Evolutionary conservation across 2,797 vertebrate genomes (phyloP).

Genomic region (Pangasius sanitwongsei): DNA sequence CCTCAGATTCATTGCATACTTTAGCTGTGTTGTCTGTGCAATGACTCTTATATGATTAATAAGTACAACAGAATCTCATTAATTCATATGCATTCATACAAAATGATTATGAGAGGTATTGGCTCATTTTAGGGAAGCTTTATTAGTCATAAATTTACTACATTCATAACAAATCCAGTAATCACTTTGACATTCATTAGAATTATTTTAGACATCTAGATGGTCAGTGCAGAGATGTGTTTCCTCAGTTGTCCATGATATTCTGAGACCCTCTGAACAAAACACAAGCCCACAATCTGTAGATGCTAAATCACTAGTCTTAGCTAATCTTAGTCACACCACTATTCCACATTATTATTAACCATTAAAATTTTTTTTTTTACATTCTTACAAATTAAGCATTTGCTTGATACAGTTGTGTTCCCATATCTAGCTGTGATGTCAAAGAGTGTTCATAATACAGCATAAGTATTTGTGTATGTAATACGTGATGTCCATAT

Average conservation of each 20-base stretch:
- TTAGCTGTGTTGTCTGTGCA: neutral
- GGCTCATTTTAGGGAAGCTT: neutral
- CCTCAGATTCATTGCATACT: slow-evolving; percentile 64
- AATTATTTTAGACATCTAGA: neutral
- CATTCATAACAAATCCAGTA: neutral
- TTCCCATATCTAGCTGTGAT: neutral
- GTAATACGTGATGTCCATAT: too few species aligned
- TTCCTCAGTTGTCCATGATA: neutral
- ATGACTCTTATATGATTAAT: neutral
- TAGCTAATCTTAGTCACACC: neutral
- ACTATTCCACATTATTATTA: neutral
- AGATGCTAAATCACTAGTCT: neutral
- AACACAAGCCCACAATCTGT: neutral
- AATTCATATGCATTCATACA: neutral
- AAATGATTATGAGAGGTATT: neutral
- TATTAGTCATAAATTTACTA: neutral
- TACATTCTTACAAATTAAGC: too few species aligned
- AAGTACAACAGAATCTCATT: neutral
- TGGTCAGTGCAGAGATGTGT: neutral
- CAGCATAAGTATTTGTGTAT: neutral
- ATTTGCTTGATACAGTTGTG: neutral
- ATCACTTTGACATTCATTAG: neutral
- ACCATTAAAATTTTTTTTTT: neutral
- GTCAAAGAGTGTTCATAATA: neutral
- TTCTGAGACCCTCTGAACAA: neutral